phyloP scores from a whole-genome alignment of 2,888 invertebrate genomes.

The Campoletis raptor region DNA sequence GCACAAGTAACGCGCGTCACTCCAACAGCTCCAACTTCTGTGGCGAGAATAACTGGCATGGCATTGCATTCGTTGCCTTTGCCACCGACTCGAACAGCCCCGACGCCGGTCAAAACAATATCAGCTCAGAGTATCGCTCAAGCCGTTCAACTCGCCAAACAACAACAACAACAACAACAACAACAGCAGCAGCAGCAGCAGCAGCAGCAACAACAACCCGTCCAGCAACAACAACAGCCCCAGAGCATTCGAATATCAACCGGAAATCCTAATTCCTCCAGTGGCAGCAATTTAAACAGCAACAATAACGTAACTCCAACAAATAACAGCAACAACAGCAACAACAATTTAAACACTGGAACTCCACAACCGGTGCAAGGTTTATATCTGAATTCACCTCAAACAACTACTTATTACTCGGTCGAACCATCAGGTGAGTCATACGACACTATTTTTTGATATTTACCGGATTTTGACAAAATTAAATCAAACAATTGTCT shows the following conservation, averaged over 20 bases:
- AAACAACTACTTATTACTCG: constrained; percentile 80
- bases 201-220: constrained; percentile 70
- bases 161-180: constrained; percentile 70
- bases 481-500: neutral
- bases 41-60: constrained; percentile 82
- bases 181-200: constrained; percentile 71
- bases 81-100: constrained; percentile 77
- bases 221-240: constrained; percentile 64
- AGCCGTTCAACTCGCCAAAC: constrained; percentile 80
- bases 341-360: constrained; percentile 71
- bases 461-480: neutral
- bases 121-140: constrained; percentile 78
- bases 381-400: constrained; percentile 80
- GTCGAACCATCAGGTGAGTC: constrained; percentile 80
- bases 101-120: constrained; percentile 80
- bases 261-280: constrained; percentile 57
- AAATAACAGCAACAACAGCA: constrained; percentile 69
- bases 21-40: constrained; percentile 79
- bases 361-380: constrained; percentile 78
- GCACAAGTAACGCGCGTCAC: constrained; percentile 77
- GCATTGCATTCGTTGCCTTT: constrained; percentile 81
- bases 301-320: constrained; percentile 55
- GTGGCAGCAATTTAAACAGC: constrained; percentile 55
- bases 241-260: constrained; percentile 70
- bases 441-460: neutral